Conservation (phyloP, 1,140 invertebrate species). For the Drosophila eugracilis region DNA sequence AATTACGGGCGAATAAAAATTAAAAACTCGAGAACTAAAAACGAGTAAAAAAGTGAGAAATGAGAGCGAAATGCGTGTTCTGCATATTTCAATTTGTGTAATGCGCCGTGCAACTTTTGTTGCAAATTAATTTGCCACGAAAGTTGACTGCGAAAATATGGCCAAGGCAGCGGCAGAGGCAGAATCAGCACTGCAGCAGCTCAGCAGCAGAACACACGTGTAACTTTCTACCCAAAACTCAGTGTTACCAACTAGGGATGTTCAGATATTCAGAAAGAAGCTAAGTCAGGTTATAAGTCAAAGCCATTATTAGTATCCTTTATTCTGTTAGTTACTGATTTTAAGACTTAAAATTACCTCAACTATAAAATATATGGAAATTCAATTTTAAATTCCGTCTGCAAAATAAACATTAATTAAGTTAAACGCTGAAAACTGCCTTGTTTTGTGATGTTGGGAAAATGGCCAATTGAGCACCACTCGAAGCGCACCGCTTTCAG, state of each 20-base stretch:
- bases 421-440: too few relatives aligned
- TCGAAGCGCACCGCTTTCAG: constrained; percentile 9
- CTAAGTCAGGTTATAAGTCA: too few relatives aligned
- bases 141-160: constrained; percentile 72
- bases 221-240: constrained; percentile 13
- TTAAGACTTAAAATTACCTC: too few relatives aligned
- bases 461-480: constrained; percentile 9
- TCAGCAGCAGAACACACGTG: constrained; percentile 39
- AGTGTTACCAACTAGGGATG: constrained; percentile 5
- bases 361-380: too few relatives aligned
- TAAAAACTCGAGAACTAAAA: constrained; percentile 32
- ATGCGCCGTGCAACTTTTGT: constrained; percentile 74
- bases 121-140: constrained; percentile 80
- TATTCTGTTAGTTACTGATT: too few relatives aligned
- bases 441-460: neutral
- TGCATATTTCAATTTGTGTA: constrained; percentile 76
- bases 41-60: constrained; percentile 8
- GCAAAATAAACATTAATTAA: too few relatives aligned
- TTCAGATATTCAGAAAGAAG: neutral
- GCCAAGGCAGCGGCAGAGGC: constrained; percentile 9
- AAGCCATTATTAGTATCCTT: too few relatives aligned
- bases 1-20: constrained; percentile 43
- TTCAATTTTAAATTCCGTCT: too few relatives aligned
- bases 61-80: constrained; percentile 40
- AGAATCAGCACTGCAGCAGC: neutral